Evolutionary conservation across 2,113 vertebrate genomes (phyloP), one percentile per base, ranked within the genome.

Genomic region (Myanophis thanlyinensis): DNA sequence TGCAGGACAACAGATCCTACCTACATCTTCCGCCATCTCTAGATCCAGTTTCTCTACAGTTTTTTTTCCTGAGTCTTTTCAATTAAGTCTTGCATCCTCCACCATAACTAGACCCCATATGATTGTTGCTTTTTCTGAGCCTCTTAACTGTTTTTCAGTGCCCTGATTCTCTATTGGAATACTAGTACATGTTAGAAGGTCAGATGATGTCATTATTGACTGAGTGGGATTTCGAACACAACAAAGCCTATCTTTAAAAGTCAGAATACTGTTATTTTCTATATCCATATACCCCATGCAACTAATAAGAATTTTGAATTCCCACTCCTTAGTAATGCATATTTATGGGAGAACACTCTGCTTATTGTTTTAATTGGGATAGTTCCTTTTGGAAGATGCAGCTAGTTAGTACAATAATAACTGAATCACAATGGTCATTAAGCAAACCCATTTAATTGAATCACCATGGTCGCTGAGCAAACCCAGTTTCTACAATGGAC

Each of bases 11-110:
- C 7, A 6, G 10, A 91, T n/a, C 0, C 53, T 5, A 3, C 67
- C 67, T 5, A 1, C 67, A 7, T 23, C n/a, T 49, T 90, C 30
- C 3, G 0, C 25, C 92, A 92, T 85, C 0, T 0, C 1, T 25
- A 91, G 11, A 44, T 85, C 62, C 44, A 1, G 2, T 89, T 90
- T 47, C 25, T 44, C 9, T 56, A 47, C 25, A n/a, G 12, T 67
- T n/a, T 54, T 94, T 67, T n/a, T 44, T n/a, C n/a, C 73, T 12
- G 1, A 89, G n/a, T 84, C 48, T 73, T 62, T 89, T 49, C 56
- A 62, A 1, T 12, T 59, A 30, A 10, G 10, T 40, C 0, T 85
- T 5, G 3, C 67, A 9, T 23, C 46, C 46, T 90, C 22, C 9
- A 3, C 25, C 90, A 92, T 85, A 0, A 0, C 1, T 18, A 91